Base-by-base conservation (phyloP, 2,888 invertebrate species). In the Lucinisca nassula region DNA sequence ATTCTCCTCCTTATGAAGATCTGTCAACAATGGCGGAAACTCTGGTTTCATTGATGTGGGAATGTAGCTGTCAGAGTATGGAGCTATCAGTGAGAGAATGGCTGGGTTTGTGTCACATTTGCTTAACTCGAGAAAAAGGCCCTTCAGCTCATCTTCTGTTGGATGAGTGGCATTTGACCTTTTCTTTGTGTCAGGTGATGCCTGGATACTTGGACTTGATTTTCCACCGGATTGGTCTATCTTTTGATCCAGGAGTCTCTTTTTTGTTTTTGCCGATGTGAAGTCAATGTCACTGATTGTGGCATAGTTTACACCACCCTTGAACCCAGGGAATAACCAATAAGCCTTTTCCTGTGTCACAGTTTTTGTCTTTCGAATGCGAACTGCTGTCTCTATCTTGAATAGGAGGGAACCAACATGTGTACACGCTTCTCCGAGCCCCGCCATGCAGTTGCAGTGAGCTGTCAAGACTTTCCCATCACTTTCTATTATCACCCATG, bases 181-280 rank as follows among this genome's bases (percentile, higher is more conserved):
- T 4, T 67, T 35, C 67, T 35, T 67, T 14, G 21, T 10, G 12
- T 51, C n/a, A 0, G n/a, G 1, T 14, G 35, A 21, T 30, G 3
- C 37, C 32, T 38, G 58, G 21, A n/a, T 32, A n/a, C 35, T 35
- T 67, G 17, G 67, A 35, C 35, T 35, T 67, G 8, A 21, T 35
- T 35, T 8, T 35, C 35, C 8, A 21, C 35, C 67, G 10, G 32
- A 27, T 35, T 77, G n/a, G n/a, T 67, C 67, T 35, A 67, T 67
- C 3, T 35, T 97, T 96, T 98, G 97, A 90, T 67, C 67, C 21
- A 67, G 35, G 17, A 4, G 32, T 35, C 17, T 67, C 24, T 67
- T 67, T 35, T 35, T 35, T 27, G 58, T 27, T 27, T 58, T 58
- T 58, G 67, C 67, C 2, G 67, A 35, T 67, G 67, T 67, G 17